A percentile compares a stretch with the other conserved stretches of the same genome.
These are phyloP conservation scores for Drosophila hamatofila DNA, from an alignment of 2,888 invertebrate species.

Conservation along the genomic window DNA sequence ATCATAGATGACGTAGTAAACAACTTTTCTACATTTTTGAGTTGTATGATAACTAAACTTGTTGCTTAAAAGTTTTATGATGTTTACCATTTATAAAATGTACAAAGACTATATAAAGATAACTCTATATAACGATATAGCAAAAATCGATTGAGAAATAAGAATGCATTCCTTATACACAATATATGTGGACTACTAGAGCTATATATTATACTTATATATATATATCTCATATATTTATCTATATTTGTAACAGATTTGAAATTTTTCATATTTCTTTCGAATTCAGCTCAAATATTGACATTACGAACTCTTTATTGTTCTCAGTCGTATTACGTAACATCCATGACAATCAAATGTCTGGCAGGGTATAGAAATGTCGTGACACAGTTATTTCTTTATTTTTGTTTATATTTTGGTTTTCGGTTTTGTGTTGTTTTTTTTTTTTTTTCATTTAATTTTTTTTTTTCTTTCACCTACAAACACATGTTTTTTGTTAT, in stretches of 20 bases:
- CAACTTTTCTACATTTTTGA: not conserved
- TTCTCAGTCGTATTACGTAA: not conserved
- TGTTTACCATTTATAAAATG: not conserved
- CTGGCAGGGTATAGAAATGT: not conserved
- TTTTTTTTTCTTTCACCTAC: constrained; percentile 34
- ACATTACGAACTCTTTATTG: not conserved
- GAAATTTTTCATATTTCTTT: not conserved
- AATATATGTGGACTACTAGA: not conserved
- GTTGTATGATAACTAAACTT: not conserved
- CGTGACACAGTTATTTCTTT: constrained; percentile 4
- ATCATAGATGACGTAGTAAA: not conserved
- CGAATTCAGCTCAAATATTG: not conserved
- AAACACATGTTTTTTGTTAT: constrained; percentile 56
- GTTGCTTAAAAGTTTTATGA: not conserved
- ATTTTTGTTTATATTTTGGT: constrained; percentile 49
- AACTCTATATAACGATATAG: not conserved
- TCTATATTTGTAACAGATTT: not conserved
- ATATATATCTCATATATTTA: not conserved
- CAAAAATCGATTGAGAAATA: not conserved
- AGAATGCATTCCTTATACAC: not conserved
- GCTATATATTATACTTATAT: not conserved
- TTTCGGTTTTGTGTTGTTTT: constrained; percentile 7
- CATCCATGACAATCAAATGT: not conserved
- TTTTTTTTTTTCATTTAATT: constrained; percentile 15
- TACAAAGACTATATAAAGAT: not conserved